A percentile compares a stretch with the other conserved stretches of the same genome.
phyloP scores from a whole-genome alignment of 2,797 vertebrate genomes.

The Rhabdomys pumilio region DNA sequence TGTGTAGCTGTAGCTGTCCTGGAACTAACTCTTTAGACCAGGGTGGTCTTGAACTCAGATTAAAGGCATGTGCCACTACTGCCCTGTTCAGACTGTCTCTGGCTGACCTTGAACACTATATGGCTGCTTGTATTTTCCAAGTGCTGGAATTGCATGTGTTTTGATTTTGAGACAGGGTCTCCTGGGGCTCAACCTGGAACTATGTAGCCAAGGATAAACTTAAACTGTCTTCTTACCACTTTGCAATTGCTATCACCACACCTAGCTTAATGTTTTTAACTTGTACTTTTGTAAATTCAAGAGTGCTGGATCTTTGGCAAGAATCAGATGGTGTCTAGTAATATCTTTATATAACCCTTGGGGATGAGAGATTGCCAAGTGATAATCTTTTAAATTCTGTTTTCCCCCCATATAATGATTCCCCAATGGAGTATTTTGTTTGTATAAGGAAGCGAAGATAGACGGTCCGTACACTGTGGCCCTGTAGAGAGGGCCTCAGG shows the following conservation, averaged over 20 bases:
- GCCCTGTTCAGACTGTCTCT: background rate
- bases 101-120: background rate
- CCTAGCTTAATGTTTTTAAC: background rate
- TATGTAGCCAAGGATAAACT: background rate
- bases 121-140: background rate
- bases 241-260: background rate
- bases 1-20: background rate
- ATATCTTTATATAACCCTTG: background rate
- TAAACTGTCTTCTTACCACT: background rate
- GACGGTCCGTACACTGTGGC: accelerated
- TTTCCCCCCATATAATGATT: too few relatives aligned
- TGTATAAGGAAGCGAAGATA: background rate
- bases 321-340: background rate
- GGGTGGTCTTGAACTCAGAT: background rate
- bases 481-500: background rate
- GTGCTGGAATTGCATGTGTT: background rate
- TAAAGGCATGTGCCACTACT: background rate
- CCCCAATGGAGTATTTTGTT: background rate
- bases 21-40: background rate
- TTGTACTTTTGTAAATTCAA: background rate
- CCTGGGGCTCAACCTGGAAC: background rate
- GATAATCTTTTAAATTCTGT: background rate
- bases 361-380: background rate
- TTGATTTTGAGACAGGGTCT: background rate
- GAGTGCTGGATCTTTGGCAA: background rate